A percentile compares a stretch with the other conserved stretches of the same genome.
These are phyloP conservation scores for Dicentrarchus labrax DNA, from an alignment of 2,113 vertebrate genomes.

Conservation along the genomic window DNA sequence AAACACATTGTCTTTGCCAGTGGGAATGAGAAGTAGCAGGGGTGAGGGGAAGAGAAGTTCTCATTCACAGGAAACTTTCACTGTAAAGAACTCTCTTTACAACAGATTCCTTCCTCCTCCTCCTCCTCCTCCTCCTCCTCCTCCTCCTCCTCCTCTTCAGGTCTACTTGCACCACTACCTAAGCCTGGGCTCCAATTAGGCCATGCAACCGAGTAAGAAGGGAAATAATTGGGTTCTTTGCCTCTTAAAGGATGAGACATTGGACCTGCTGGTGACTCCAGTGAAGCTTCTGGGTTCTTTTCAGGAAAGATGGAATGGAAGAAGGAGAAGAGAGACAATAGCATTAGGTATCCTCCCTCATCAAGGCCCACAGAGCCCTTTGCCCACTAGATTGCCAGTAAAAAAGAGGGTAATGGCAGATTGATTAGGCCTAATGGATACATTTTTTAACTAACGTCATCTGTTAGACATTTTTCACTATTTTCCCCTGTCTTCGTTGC, in stretches of 20 bases:
- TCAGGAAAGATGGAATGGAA: slow-evolving; percentile 44
- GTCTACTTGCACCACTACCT: slow-evolving; percentile 43
- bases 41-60: slow-evolving; percentile 34
- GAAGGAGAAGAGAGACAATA: slow-evolving; percentile 69
- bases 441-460: slow-evolving; percentile 86
- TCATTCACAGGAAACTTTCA: slow-evolving; percentile 85
- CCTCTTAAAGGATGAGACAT: slow-evolving; percentile 85
- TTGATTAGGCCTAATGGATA: slow-evolving; percentile 91
- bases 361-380: slow-evolving; percentile 71
- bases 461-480: slow-evolving; percentile 73
- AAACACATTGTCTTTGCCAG: slow-evolving; percentile 81
- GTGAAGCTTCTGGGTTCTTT: slow-evolving; percentile 69
- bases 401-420: slow-evolving; percentile 86
- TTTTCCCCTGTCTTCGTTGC: slow-evolving; percentile 18
- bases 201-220: slow-evolving; percentile 71
- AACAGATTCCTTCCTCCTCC: slow-evolving; percentile 39
- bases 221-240: slow-evolving; percentile 85
- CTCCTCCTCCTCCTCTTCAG: slow-evolving; percentile 32
- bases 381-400: slow-evolving; percentile 78
- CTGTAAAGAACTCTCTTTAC: slow-evolving; percentile 70
- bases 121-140: slow-evolving; percentile 17
- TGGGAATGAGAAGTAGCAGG: slow-evolving; percentile 45
- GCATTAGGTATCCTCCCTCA: slow-evolving; percentile 77
- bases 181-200: slow-evolving; percentile 80
- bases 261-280: slow-evolving; percentile 67